These are phyloP conservation scores for Halocynthia aurantium DNA, from an alignment of 23 tunicate species.

Conservation along the genomic window DNA sequence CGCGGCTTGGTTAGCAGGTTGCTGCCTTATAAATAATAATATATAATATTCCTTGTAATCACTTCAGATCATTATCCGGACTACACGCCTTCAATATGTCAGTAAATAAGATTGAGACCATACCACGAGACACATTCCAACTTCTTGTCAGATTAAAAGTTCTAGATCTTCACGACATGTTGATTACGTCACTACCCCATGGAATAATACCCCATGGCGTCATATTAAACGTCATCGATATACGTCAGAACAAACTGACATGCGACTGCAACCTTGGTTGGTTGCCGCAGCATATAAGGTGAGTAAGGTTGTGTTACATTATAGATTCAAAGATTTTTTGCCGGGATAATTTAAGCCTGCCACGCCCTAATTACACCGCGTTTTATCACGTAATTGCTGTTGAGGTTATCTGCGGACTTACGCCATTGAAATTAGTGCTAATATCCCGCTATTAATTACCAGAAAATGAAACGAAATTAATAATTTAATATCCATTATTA, in stretches of 20 bases:
- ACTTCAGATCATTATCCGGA: constrained; percentile 45
- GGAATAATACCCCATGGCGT: constrained; percentile 59
- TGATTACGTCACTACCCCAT: constrained; percentile 30
- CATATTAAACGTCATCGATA: constrained; percentile 43
- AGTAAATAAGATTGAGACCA: constrained; percentile 29
- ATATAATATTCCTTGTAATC: background rate
- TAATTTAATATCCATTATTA: no score
- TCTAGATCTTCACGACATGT: constrained; percentile 37
- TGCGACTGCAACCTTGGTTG: constrained; percentile 63
- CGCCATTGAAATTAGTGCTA: no score
- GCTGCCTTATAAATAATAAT: no score
- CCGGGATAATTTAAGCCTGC: background rate
- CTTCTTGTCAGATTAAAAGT: constrained; percentile 33
- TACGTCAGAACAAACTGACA: constrained; percentile 55
- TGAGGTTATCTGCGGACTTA: no score
- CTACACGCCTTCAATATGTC: constrained; percentile 61
- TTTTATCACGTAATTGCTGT: no score
- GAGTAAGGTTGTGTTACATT: background rate
- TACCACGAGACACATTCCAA: constrained; percentile 35
- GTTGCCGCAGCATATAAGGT: constrained; percentile 70
- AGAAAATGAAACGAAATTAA: no score
- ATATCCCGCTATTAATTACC: no score
- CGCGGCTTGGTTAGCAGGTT: no score
- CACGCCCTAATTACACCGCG: no score
- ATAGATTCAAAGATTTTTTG: background rate